Conservation (phyloP, 2,797 vertebrate genomes). For the Trachops cirrhosus region DNA sequence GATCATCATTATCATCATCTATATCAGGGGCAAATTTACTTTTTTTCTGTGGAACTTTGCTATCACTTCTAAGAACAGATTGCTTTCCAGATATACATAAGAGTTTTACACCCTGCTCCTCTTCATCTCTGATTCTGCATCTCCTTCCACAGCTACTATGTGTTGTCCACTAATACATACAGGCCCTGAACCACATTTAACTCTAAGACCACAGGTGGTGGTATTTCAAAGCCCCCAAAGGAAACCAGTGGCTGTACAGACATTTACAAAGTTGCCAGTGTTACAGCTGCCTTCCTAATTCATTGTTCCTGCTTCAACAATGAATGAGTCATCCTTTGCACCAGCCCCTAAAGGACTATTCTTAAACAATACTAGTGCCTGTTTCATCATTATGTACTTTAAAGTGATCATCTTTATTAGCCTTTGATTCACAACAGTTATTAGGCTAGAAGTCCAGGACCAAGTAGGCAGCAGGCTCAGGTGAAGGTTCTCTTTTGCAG, state of each 20-base stretch:
- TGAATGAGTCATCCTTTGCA: neutral
- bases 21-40: neutral
- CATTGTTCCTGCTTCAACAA: neutral
- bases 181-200: neutral
- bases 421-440: neutral
- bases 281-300: neutral
- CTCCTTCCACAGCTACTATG: neutral
- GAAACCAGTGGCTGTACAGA: neutral
- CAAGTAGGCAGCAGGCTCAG: neutral
- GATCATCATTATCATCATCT: neutral
- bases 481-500: neutral
- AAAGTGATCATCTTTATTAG: neutral
- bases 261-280: neutral
- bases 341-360: neutral
- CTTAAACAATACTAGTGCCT: rapidly evolving
- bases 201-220: neutral
- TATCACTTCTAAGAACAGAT: neutral
- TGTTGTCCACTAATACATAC: too few relatives aligned
- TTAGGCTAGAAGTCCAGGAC: neutral
- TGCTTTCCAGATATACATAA: neutral
- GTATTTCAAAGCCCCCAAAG: neutral
- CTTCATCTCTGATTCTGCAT: neutral
- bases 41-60: neutral
- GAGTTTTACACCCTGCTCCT: neutral
- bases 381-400: neutral